phyloP scores from a whole-genome alignment of 2,888 invertebrate genomes.

The Ophion obscuratus region DNA sequence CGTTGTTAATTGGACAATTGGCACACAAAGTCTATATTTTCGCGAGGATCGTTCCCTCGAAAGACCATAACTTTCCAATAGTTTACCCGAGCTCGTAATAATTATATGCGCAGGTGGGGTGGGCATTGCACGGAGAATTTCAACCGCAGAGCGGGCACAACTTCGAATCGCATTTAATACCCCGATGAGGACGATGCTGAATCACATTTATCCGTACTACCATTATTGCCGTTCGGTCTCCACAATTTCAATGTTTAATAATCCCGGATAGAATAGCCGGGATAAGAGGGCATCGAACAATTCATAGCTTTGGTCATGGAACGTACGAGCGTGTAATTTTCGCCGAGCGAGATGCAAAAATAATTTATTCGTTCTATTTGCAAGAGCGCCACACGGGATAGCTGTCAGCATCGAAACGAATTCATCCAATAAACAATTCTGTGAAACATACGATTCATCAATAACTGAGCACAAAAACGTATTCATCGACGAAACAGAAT shows the following conservation, averaged over 20 bases:
- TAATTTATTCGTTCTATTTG: background rate
- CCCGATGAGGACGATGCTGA: slow-evolving; percentile 53
- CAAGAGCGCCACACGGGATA: background rate
- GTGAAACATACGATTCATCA: background rate
- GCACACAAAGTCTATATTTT: background rate
- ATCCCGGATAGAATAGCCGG: slow-evolving; percentile 32
- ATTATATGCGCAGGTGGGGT: slow-evolving; percentile 37
- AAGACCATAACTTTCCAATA: slow-evolving; percentile 51
- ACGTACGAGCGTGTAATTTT: slow-evolving; percentile 1
- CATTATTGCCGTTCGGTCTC: slow-evolving; percentile 60
- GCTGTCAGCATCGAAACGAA: background rate
- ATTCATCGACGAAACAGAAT: background rate
- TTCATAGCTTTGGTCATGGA: slow-evolving; percentile 22
- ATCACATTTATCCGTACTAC: slow-evolving; percentile 58
- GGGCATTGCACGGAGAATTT: slow-evolving; percentile 5
- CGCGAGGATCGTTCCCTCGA: slow-evolving; percentile 32
- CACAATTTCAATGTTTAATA: slow-evolving; percentile 41
- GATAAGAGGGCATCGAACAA: slow-evolving; percentile 20
- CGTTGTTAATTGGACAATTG: background rate
- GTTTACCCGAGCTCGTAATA: background rate
- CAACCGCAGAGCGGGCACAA: slow-evolving; percentile 37
- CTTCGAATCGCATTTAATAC: slow-evolving; percentile 62
- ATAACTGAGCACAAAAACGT: slow-evolving; percentile 1
- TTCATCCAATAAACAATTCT: background rate
- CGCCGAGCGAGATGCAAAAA: background rate